Percentiles rank a stretch among this genome's conserved stretches.
These are phyloP conservation scores for Macrobrachium nipponense DNA, from an alignment of 1,140 invertebrate species.

Conservation along the genomic window DNA sequence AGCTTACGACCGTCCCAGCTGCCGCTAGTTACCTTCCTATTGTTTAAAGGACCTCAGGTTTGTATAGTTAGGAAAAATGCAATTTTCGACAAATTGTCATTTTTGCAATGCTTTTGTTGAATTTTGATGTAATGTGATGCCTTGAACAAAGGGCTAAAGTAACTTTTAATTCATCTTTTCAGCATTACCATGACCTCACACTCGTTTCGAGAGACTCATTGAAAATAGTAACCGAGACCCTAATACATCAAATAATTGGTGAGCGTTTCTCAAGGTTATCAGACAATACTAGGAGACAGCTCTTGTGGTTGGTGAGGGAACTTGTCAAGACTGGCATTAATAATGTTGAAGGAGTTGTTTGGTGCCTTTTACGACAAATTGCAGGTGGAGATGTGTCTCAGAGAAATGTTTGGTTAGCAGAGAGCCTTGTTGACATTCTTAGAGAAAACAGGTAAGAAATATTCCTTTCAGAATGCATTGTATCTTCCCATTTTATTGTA, in stretches of 20 bases:
- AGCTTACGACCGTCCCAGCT: too few relatives aligned
- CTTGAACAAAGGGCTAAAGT: too few relatives aligned
- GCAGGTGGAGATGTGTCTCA: constrained; percentile 92
- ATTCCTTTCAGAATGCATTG: neutral
- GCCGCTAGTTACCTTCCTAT: too few relatives aligned
- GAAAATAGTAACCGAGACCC: constrained; percentile 78
- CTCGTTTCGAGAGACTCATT: constrained; percentile 90
- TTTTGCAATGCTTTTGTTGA: neutral
- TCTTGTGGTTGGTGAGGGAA: constrained; percentile 76
- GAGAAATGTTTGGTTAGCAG: constrained; percentile 90
- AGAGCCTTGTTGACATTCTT: constrained; percentile 91
- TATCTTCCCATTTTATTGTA: neutral
- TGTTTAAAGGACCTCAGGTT: too few relatives aligned
- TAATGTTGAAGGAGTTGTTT: constrained; percentile 88
- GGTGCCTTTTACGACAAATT: constrained; percentile 92
- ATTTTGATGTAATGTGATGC: neutral
- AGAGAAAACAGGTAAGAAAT: constrained; percentile 80
- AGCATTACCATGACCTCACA: constrained; percentile 91
- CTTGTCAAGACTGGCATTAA: constrained; percentile 85
- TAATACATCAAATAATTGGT: constrained; percentile 85
- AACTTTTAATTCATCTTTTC: constrained; percentile 64
- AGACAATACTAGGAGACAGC: constrained; percentile 60
- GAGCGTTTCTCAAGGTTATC: constrained; percentile 88
- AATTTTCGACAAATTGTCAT: too few relatives aligned
- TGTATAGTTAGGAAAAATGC: too few relatives aligned